A percentile compares a stretch with the other conserved stretches of the same genome.
Evolutionary conservation across 2,888 invertebrate species (phyloP).

Genomic region (Drosophila paranaensis): DNA sequence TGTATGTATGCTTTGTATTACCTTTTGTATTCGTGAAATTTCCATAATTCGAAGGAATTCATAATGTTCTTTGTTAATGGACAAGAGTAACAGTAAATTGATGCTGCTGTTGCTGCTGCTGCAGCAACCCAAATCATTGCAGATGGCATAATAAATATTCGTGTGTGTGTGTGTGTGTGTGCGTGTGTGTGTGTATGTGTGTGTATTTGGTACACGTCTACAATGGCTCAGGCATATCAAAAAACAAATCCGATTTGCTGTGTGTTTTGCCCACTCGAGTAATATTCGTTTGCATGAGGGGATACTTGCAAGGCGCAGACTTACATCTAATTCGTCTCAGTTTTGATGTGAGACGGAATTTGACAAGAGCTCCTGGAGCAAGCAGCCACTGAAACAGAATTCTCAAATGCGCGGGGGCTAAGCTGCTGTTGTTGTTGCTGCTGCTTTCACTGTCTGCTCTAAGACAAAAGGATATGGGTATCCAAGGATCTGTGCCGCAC

Average conservation of each 20-base stretch:
- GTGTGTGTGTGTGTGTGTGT: not conserved
- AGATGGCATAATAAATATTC: not conserved
- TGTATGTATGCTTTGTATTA: not conserved
- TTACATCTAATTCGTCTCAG: conserved; percentile 52
- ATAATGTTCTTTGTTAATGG: not conserved
- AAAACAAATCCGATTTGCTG: conserved; percentile 46
- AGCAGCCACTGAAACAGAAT: conserved; percentile 21
- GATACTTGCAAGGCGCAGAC: conserved; percentile 22
- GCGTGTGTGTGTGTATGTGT: not conserved
- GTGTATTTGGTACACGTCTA: conserved; percentile 10
- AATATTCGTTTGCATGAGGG: conserved; percentile 12
- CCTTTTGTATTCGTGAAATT: not conserved
- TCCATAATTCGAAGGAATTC: not conserved
- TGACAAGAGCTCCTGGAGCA: conserved; percentile 46
- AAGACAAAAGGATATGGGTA: conserved; percentile 43
- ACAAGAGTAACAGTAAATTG: not conserved
- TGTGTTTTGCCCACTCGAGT: conserved; percentile 11
- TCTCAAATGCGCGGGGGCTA: conserved; percentile 18
- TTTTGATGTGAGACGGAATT: conserved; percentile 52
- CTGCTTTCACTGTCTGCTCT: conserved; percentile 18
- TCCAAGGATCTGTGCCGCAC: conserved; percentile 26
- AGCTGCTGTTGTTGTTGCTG: conserved; percentile 1
- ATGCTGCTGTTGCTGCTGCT: not conserved
- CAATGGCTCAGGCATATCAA: conserved; percentile 41
- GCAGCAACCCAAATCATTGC: conserved; percentile 19